Evolutionary conservation across 2,113 vertebrate species (phyloP).

Genomic region (Cinclus cinclus): DNA sequence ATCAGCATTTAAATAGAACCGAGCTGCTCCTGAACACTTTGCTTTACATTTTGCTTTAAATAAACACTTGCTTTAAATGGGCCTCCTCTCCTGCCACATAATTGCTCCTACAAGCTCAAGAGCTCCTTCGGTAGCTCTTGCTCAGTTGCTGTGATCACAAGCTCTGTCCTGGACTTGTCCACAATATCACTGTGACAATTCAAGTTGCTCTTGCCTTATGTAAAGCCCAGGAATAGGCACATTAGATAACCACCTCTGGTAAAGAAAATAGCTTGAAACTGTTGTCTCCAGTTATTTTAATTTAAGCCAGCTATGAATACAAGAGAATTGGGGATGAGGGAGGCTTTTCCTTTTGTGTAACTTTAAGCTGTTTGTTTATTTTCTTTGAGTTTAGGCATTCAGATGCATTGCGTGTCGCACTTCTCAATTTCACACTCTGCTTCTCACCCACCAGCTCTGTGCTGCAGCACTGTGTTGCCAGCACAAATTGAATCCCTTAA

Average conservation of each 20-base stretch:
- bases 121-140: neutral
- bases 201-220: slow-evolving; percentile 14
- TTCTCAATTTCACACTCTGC: slow-evolving; percentile 55
- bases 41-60: slow-evolving; percentile 2
- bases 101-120: neutral
- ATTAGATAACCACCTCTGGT: slow-evolving; percentile 63
- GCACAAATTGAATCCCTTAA: slow-evolving; percentile 11
- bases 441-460: slow-evolving; percentile 43
- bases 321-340: slow-evolving; percentile 36
- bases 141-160: neutral
- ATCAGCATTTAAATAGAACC: neutral
- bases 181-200: neutral
- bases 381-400: slow-evolving; percentile 39
- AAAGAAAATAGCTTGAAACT: slow-evolving; percentile 24
- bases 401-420: slow-evolving; percentile 42
- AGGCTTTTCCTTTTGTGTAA: slow-evolving; percentile 45
- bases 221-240: slow-evolving; percentile 40
- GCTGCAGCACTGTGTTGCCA: slow-evolving; percentile 5
- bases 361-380: slow-evolving; percentile 54
- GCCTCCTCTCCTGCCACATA: neutral
- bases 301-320: slow-evolving; percentile 27
- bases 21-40: neutral
- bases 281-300: slow-evolving; percentile 42
- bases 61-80: neutral
- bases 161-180: neutral